These are phyloP conservation scores for Fragum fragum DNA, from an alignment of 2,888 invertebrate genomes.

Conservation along the genomic window DNA sequence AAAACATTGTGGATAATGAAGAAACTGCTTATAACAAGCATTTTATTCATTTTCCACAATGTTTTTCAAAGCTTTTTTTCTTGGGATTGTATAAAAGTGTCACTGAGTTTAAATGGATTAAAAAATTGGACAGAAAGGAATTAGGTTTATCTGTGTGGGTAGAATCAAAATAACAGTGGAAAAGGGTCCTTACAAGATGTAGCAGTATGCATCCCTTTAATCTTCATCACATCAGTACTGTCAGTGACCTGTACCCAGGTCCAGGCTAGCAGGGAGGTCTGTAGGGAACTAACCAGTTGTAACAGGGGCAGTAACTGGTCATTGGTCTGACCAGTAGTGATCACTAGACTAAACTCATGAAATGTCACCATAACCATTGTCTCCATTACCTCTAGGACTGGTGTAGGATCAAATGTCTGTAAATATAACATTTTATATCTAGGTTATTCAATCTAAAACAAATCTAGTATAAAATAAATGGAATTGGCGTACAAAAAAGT, in stretches of 20 bases:
- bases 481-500: no score
- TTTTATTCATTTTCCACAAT: no score
- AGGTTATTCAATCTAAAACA: no score
- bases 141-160: neutral
- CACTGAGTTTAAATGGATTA: no score
- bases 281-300: constrained; percentile 84
- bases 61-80: no score
- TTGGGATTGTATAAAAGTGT: no score
- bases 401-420: constrained; percentile 79
- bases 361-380: constrained; percentile 84
- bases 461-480: no score
- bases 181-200: constrained; percentile 67
- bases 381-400: constrained; percentile 84
- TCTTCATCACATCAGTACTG: constrained; percentile 59
- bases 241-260: constrained; percentile 81
- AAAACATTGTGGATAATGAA: no score
- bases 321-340: constrained; percentile 71
- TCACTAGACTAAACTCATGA: constrained; percentile 78
- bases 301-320: constrained; percentile 83
- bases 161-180: neutral
- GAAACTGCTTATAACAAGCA: no score
- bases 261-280: constrained; percentile 84
- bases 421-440: constrained; percentile 8
- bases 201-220: constrained; percentile 63
- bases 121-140: no score